phyloP scores from a whole-genome alignment of 2,113 vertebrate species.

The Gopherus evgoodei region DNA sequence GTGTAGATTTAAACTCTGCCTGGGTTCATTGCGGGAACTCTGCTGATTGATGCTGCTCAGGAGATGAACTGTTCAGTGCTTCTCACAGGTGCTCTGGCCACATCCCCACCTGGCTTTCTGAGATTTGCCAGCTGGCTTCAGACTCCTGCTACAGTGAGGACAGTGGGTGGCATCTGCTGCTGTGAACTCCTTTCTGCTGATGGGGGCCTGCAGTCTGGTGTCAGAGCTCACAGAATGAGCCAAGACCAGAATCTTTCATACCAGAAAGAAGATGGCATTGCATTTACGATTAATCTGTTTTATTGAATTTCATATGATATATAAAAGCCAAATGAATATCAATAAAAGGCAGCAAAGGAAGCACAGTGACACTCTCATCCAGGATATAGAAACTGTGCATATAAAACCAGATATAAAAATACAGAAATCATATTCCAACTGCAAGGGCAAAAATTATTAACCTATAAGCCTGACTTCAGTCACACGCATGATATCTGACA shows the following conservation, averaged over 20 bases:
- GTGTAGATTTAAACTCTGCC: neutral
- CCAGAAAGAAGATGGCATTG: neutral
- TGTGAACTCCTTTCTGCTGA: neutral
- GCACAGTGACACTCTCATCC: neutral
- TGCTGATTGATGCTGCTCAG: neutral
- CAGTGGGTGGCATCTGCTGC: neutral
- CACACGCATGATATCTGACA: neutral
- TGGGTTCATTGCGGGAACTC: neutral
- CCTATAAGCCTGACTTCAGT: neutral
- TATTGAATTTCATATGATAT: neutral
- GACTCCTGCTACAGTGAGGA: accelerated
- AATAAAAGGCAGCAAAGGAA: neutral
- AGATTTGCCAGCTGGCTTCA: neutral
- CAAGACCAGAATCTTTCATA: neutral
- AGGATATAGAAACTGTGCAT: neutral
- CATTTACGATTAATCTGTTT: neutral
- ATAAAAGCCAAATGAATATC: neutral
- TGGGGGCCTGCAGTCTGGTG: neutral
- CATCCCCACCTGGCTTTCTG: neutral
- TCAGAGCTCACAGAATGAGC: neutral
- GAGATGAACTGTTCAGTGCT: neutral
- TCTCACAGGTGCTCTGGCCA: neutral
- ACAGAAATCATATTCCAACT: neutral
- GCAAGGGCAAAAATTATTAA: neutral
- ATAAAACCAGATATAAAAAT: neutral